Percentiles rank a stretch among this genome's conserved stretches.
These are phyloP conservation scores for Homarus americanus DNA, from an alignment of 1,140 invertebrate species.

Conservation along the genomic window DNA sequence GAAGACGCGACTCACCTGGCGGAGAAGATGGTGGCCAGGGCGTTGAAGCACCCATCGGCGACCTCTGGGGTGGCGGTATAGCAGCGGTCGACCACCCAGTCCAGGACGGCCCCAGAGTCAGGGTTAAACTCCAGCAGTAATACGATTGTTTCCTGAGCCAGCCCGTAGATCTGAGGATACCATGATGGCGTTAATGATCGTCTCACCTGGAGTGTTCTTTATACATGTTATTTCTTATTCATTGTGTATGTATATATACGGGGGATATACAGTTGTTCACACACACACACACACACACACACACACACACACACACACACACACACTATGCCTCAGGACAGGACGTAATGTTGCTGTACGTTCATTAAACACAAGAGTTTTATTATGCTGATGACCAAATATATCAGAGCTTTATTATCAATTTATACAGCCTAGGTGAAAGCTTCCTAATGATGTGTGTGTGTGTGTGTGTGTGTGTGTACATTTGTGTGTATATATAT, in stretches of 20 bases:
- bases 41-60: slow-evolving; percentile 96
- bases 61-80: slow-evolving; percentile 94
- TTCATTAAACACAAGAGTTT: no score
- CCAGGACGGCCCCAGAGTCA: slow-evolving; percentile 93
- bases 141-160: slow-evolving; percentile 96
- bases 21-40: slow-evolving; percentile 96
- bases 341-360: no score
- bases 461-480: no score
- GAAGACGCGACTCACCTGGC: slow-evolving; percentile 84
- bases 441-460: no score
- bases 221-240: not conserved
- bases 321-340: no score
- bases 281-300: not conserved
- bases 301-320: not conserved
- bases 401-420: no score
- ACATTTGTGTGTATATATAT: no score
- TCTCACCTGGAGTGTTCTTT: not conserved
- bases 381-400: no score
- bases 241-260: no score
- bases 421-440: no score
- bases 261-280: not conserved
- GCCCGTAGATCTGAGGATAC: slow-evolving; percentile 87
- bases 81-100: slow-evolving; percentile 98
- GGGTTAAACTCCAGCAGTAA: slow-evolving; percentile 97
- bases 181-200: not conserved